Conservation (phyloP, 1,140 invertebrate species). For the Lethrus apterus region DNA sequence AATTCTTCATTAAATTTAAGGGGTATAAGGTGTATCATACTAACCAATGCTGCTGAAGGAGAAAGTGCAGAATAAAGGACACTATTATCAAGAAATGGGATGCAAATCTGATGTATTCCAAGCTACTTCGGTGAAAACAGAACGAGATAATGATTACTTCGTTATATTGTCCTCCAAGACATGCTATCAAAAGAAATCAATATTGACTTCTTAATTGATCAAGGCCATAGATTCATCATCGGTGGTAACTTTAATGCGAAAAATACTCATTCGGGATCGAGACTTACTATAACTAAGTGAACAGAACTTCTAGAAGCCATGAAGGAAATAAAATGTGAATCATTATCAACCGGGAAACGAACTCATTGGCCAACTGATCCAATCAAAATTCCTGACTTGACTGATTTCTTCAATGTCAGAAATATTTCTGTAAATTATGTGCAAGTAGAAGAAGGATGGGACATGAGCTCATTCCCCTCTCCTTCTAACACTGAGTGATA, state of each 20-base stretch:
- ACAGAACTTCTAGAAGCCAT: background rate
- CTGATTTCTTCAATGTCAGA: background rate
- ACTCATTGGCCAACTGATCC: conserved; percentile 5
- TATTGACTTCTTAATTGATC: conserved; percentile 16
- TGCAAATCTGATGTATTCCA: background rate
- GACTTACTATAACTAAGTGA: background rate
- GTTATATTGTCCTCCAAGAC: conserved; percentile 18
- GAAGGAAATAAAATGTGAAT: background rate
- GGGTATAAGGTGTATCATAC: conserved; percentile 17
- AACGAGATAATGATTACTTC: conserved; percentile 7
- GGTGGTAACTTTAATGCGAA: conserved; percentile 1
- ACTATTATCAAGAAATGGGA: conserved; percentile 1
- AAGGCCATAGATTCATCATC: conserved; percentile 9
- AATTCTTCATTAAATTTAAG: conserved; percentile 20
- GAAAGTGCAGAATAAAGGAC: conserved; percentile 1
- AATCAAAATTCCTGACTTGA: background rate
- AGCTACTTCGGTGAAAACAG: background rate
- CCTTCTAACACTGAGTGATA: conserved; percentile 15
- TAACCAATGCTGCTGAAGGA: conserved; percentile 16
- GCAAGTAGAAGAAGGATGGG: background rate
- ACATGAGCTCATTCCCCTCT: no score
- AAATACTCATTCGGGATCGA: no score
- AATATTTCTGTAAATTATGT: background rate
- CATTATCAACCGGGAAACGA: background rate
- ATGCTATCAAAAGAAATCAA: conserved; percentile 18